Evolutionary conservation across 2,797 vertebrate species (phyloP).

Genomic region (Helostoma temminkii): DNA sequence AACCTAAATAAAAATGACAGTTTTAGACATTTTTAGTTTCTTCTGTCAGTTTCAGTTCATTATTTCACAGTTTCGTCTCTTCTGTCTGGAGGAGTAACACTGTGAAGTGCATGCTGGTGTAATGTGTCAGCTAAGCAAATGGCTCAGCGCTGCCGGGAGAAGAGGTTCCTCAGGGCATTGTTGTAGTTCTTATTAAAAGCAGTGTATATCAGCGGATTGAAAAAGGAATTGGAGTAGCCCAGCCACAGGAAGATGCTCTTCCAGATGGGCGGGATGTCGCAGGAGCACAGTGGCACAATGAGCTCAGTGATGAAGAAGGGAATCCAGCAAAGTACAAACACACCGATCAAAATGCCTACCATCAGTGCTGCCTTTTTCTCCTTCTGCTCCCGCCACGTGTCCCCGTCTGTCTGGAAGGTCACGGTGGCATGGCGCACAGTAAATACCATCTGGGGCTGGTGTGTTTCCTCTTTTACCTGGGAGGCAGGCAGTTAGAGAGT

Average conservation of each 20-base stretch:
- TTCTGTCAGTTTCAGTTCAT: constrained; percentile 33
- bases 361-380: constrained; percentile 94
- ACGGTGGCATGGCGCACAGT: constrained; percentile 90
- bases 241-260: constrained; percentile 99
- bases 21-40: constrained; percentile 15
- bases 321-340: constrained; percentile 97
- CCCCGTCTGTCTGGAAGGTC: constrained; percentile 94
- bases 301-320: constrained; percentile 98
- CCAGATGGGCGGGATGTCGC: constrained; percentile 93
- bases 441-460: constrained; percentile 92
- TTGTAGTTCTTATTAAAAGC: constrained; percentile 99
- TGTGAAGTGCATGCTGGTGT: constrained; percentile 52
- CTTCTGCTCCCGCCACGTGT: constrained; percentile 96
- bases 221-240: constrained; percentile 98
- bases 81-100: constrained; percentile 37
- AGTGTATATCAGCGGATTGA: constrained; percentile 97
- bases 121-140: constrained; percentile 6
- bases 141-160: constrained; percentile 89
- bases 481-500: constrained; percentile 24
- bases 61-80: neutral
- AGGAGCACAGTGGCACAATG: constrained; percentile 91
- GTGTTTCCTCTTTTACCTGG: constrained; percentile 89
- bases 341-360: constrained; percentile 96
- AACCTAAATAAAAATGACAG: constrained; percentile 35
- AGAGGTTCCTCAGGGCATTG: constrained; percentile 94